Percentiles rank a stretch among this genome's conserved stretches.
Conservation (phyloP, 2,113 vertebrate genomes). For the Aplodontia rufa region DNA sequence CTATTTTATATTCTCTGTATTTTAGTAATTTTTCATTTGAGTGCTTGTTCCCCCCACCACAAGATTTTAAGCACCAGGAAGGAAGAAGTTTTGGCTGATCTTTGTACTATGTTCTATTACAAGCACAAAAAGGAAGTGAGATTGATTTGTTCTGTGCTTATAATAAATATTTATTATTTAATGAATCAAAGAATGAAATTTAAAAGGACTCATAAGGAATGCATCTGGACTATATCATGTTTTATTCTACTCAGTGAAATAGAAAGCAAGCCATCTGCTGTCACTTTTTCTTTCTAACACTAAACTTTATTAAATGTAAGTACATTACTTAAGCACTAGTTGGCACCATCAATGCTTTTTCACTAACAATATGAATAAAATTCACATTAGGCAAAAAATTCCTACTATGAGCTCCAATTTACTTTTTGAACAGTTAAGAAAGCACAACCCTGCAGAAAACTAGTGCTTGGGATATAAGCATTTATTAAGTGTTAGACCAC, state of each 20-base stretch:
- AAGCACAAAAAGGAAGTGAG: neutral
- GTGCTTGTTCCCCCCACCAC: neutral
- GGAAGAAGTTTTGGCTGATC: neutral
- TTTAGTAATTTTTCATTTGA: neutral
- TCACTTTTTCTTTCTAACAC: neutral
- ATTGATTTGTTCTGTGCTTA: neutral
- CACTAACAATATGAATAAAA: neutral
- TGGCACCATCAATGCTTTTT: neutral
- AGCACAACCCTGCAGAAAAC: neutral
- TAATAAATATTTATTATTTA: neutral
- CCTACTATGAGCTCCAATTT: neutral
- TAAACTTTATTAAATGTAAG: neutral
- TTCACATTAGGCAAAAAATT: constrained; percentile 1
- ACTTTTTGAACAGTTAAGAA: neutral
- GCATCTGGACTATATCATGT: neutral
- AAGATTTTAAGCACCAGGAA: neutral
- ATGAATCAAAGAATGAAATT: neutral
- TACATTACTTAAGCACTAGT: neutral
- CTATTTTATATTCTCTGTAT: neutral
- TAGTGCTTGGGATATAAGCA: neutral
- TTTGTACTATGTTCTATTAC: neutral
- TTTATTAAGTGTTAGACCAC: neutral
- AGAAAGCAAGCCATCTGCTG: neutral
- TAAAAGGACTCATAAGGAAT: neutral
- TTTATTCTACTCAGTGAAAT: neutral